Percentiles rank a stretch among this genome's conserved stretches.
Conservation (phyloP, 2,888 invertebrate species). For the Eubasilissa splendida region DNA sequence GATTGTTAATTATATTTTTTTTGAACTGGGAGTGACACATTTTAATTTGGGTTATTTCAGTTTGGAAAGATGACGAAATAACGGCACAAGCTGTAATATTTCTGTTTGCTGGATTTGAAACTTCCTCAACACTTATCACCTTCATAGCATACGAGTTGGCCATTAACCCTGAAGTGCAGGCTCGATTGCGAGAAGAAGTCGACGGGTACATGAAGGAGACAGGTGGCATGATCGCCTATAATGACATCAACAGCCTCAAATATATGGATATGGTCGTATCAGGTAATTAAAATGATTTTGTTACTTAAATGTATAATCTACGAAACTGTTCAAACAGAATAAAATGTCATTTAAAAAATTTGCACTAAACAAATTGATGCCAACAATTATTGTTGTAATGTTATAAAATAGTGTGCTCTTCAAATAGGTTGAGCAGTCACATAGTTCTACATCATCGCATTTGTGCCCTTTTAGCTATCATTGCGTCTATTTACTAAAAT, state of each 20-base stretch:
- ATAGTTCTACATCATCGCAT: too few species aligned
- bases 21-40: too few species aligned
- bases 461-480: too few species aligned
- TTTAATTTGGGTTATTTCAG: constrained; percentile 45
- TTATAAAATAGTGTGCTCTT: too few species aligned
- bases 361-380: too few species aligned
- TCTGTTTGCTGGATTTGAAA: constrained; percentile 60
- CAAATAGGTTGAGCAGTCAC: too few species aligned
- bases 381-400: too few species aligned
- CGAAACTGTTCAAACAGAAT: too few species aligned
- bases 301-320: constrained; percentile 35
- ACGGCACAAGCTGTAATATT: constrained; percentile 59
- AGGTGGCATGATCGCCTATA: constrained; percentile 60
- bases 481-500: too few species aligned
- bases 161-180: constrained; percentile 61
- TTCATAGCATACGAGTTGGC: constrained; percentile 59
- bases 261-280: constrained; percentile 62
- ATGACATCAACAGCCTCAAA: constrained; percentile 60
- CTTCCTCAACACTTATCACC: constrained; percentile 58
- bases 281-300: constrained; percentile 59
- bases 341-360: too few species aligned
- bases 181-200: constrained; percentile 61
- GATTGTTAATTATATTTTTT: too few species aligned
- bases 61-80: constrained; percentile 59
- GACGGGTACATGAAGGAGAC: constrained; percentile 57